These are phyloP conservation scores for Cataglyphis altisquamis DNA, from an alignment of 2,888 invertebrate species.

Conservation along the genomic window DNA sequence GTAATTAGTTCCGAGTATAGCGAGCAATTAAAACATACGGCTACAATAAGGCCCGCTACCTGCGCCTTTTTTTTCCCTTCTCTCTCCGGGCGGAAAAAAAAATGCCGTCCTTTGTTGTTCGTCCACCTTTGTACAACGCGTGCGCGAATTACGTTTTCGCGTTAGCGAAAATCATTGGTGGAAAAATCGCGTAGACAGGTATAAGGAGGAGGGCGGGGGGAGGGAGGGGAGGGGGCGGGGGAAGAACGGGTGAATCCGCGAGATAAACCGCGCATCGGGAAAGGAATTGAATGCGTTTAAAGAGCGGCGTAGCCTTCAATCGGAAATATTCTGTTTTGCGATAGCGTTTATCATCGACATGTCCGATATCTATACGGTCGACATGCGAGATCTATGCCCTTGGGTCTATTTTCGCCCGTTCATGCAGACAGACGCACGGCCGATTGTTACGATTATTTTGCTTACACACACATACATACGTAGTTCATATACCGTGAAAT, in stretches of 20 bases:
- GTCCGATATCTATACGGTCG: constrained; percentile 25
- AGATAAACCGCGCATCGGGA: neutral
- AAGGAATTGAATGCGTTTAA: constrained; percentile 1
- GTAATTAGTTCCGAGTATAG: constrained; percentile 49
- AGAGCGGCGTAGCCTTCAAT: neutral
- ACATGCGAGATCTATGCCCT: constrained; percentile 47
- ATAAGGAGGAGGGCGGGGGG: too few species aligned
- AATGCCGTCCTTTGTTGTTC: constrained; percentile 59
- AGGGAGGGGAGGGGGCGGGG: too few species aligned
- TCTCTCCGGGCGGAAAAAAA: constrained; percentile 52
- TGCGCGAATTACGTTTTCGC: constrained; percentile 41
- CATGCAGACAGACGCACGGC: neutral
- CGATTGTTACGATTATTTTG: constrained; percentile 25
- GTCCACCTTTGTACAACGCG: constrained; percentile 25
- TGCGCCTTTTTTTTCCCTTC: neutral
- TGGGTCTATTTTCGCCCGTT: constrained; percentile 45
- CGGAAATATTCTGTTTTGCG: constrained; percentile 18
- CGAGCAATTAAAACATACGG: constrained; percentile 62
- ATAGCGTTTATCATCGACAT: constrained; percentile 50
- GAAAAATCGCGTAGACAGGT: neutral
- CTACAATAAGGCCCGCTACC: constrained; percentile 45
- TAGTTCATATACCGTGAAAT: neutral
- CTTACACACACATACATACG: neutral
- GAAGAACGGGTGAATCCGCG: neutral
- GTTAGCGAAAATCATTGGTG: constrained; percentile 30